Evolutionary conservation across 2,888 invertebrate genomes (phyloP).

Genomic region (Mamestra brassicae): DNA sequence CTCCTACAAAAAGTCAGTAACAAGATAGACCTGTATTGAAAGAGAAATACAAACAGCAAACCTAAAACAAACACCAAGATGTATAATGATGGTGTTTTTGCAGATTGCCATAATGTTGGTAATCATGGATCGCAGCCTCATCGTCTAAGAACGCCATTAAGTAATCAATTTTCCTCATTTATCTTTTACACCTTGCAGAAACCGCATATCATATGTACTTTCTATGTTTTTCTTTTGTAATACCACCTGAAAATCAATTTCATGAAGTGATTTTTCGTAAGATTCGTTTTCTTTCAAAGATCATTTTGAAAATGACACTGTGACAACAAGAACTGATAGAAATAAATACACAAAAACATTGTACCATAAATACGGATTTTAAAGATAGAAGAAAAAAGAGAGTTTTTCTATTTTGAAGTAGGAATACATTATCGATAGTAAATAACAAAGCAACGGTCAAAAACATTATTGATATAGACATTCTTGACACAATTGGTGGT

Average conservation of each 20-base stretch:
- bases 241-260: not conserved
- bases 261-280: not conserved
- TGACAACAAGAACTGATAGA: too few relatives aligned
- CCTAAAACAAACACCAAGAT: conserved; percentile 32
- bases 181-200: conserved; percentile 27
- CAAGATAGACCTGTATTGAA: not conserved
- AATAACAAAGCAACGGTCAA: conserved; percentile 48
- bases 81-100: conserved; percentile 48
- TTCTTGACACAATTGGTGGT: conserved; percentile 55
- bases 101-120: conserved; percentile 45
- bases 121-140: conserved; percentile 45
- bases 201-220: conserved; percentile 1
- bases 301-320: not conserved
- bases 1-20: not conserved
- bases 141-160: conserved; percentile 54
- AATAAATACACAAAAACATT: conserved; percentile 5
- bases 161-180: conserved; percentile 55
- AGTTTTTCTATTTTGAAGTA: conserved; percentile 20
- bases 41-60: conserved; percentile 12
- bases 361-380: not conserved
- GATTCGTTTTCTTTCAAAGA: not conserved
- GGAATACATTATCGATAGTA: conserved; percentile 32
- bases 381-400: not conserved
- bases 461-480: conserved; percentile 47
- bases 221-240: conserved; percentile 11